Base-by-base conservation (phyloP, 30 jellyfish, hydroid and myxozoan genomes). In the Aurelia sp. region DNA sequence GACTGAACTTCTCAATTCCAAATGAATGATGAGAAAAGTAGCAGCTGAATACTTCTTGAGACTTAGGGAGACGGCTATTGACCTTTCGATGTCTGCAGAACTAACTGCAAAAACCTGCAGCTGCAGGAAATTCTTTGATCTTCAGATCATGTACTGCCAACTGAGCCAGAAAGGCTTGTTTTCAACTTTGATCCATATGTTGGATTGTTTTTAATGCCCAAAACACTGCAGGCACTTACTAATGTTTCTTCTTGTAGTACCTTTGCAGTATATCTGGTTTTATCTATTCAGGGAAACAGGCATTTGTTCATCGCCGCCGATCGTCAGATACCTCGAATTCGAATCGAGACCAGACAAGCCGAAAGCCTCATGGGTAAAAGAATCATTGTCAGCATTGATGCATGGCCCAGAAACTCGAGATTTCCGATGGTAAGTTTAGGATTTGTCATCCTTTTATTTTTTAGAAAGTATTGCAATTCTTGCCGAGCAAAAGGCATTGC, bases 361-460 rank as follows among this genome's bases (percentile, higher is more conserved):
- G 97, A 83, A 68, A 59, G 76, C 17, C 90, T 96, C 5, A 76
- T 57, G 71, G 91, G 90, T 18, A 96, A 90, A 88, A 84, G 97
- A 44, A 96, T 96, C 61, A 71, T 91, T 86, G 98, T 96, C 47
- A 76, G 96, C 52, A 88, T 96, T 61, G 99, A 96, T 87, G 94
- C 89, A 11, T 96, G 99, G 99, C 96, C 99, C n/a, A 87, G 96
- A 67, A 96, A 66, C 23, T 87, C 97, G 0, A 75, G 97, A 64
- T 96, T 86, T 83, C 99, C 99, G 0, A 72, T 69, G 58, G 98
- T 93, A 52, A 30, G 90, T 64, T 44, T 44, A 10, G 13, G 0
- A 44, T 8, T 44, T 44, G 55, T 3, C 15, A 44, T 44, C 15
- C 15, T 10, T 41, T 0, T 2, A 44, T 44, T 44, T 37, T 37